Evolutionary conservation across 2,113 vertebrate genomes (phyloP).

Genomic region (Neogale vison): DNA sequence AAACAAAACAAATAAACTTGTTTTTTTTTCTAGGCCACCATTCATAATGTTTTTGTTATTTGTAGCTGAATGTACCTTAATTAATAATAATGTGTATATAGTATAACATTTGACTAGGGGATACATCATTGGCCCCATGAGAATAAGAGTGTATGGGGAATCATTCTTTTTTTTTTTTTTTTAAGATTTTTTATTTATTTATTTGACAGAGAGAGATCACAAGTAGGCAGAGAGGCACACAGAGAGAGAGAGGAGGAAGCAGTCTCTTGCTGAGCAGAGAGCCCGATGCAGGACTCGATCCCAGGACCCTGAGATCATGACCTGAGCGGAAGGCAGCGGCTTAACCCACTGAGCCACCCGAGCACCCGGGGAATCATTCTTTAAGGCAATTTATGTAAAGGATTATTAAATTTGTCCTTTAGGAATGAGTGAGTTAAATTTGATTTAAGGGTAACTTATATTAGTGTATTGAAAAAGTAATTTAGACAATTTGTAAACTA

Average conservation of each 20-base stretch:
- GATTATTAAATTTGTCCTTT: background rate
- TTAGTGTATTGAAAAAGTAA: background rate
- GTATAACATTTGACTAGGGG: background rate
- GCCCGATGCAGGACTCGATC: too few relatives aligned
- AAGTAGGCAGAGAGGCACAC: too few relatives aligned
- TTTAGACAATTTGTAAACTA: background rate
- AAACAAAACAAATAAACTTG: background rate
- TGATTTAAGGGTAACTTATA: background rate
- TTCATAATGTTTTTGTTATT: background rate
- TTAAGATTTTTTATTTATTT: too few relatives aligned
- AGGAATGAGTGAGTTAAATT: background rate
- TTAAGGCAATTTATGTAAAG: background rate
- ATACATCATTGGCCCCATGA: background rate
- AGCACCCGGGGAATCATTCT: background rate
- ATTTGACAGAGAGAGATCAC: too few relatives aligned
- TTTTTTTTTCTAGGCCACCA: background rate
- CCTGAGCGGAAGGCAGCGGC: too few relatives aligned
- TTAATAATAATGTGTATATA: background rate
- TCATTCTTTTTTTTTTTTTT: too few relatives aligned
- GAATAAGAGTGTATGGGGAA: background rate
- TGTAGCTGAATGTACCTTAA: background rate
- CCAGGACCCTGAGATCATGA: too few relatives aligned
- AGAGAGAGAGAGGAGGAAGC: too few relatives aligned
- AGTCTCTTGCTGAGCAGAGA: too few relatives aligned
- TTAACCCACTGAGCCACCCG: too few relatives aligned